Evolutionary conservation across 2,113 vertebrate genomes (phyloP).

Genomic region (Xiphias gladius): DNA sequence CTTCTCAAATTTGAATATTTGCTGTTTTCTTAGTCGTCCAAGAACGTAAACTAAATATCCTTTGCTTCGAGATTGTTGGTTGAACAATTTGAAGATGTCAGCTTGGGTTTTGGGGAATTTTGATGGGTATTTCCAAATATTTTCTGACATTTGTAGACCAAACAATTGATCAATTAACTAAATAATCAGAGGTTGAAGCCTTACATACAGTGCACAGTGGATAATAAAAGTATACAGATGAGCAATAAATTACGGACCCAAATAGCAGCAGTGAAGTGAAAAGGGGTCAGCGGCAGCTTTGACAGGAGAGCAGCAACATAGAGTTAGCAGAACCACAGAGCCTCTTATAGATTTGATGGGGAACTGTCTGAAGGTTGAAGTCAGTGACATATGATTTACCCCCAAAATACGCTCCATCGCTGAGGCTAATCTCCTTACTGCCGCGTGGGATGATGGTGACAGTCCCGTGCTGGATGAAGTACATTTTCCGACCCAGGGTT

Average conservation of each 20-base stretch:
- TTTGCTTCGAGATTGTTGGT: neutral
- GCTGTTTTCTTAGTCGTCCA: neutral
- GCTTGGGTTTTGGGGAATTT: neutral
- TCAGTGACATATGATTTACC: slow-evolving; percentile 82
- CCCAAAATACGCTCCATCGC: slow-evolving; percentile 96
- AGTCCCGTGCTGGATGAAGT: slow-evolving; percentile 96
- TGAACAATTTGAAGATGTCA: neutral
- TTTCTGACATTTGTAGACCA: neutral
- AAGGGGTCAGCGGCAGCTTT: neutral
- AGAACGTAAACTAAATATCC: neutral
- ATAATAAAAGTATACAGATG: neutral
- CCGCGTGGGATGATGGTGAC: slow-evolving; percentile 93
- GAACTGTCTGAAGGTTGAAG: slow-evolving; percentile 4
- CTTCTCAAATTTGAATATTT: too few species aligned
- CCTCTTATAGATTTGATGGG: neutral
- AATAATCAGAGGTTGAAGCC: neutral
- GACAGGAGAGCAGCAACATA: neutral
- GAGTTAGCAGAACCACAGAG: neutral
- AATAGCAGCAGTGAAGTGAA: neutral
- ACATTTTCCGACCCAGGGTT: slow-evolving; percentile 96
- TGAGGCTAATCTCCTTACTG: slow-evolving; percentile 92
- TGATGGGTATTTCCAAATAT: neutral
- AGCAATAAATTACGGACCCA: neutral
- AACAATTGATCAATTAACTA: neutral
- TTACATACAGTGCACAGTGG: neutral